Evolutionary conservation across 2,888 invertebrate genomes (phyloP), one percentile per base, ranked within the genome.

Genomic region (Rotaria magnacalcarata): DNA sequence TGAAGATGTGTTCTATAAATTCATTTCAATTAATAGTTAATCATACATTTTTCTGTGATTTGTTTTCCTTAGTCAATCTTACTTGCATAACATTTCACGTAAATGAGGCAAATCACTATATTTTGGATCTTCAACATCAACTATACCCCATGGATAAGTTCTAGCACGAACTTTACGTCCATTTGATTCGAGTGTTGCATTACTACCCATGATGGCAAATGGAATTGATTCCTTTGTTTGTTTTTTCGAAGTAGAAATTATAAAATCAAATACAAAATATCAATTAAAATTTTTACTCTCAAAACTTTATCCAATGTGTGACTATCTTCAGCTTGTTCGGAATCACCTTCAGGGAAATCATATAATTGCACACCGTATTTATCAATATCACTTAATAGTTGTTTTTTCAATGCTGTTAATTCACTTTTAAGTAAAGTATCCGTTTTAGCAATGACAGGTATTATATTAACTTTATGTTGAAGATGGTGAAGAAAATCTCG

Each of bases 51-150:
- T 34, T 19, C 14, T 50, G 50, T 50, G 10, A 14, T 50, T 50
- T 50, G 10, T 8, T 50, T 50, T 50, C 50, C 8, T 43, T 52
- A 16, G n/a, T 34, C 27, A 52, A 21, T 84, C 56, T 54, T 58
- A 54, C 50, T 85, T 56, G 95, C 97, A 96, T 67, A 97, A 93
- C 96, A 97, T 96, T 21, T 96, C 96, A 88, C 97, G 93, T 87
- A 98, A 93, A 91, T 97, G 97, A 90, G 97, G 96, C 91, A 97
- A 98, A 93, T 98, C 97, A 92, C 97, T 97, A 90, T 97, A 97
- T 84, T 97, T 96, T 0, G 97, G 96, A 93, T 97, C 97, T 92
- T 98, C 97, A 24, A 97, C 96, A 92, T 97, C 97, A 16, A 97
- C 96, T 2, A 97, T 96, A 67, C 97, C 97, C 97, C 97, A 98